Conservation (phyloP, 2,888 invertebrate species). For the Drosophila quinaria region DNA sequence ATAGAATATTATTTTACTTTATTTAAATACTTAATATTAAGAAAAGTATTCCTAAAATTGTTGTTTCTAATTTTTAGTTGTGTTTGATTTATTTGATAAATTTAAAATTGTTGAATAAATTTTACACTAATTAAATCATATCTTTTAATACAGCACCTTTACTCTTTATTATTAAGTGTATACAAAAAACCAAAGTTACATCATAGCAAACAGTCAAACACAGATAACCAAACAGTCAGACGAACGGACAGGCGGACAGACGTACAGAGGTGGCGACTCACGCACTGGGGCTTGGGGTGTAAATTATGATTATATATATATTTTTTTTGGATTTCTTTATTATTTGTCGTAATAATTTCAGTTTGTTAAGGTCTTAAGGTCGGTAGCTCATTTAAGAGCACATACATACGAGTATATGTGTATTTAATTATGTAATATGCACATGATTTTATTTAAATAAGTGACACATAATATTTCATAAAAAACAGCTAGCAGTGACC, state of each 20-base stretch:
- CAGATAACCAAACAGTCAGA: constrained; percentile 18
- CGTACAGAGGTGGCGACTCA: constrained; percentile 32
- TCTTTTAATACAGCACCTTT: background rate
- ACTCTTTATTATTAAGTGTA: background rate
- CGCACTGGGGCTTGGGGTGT: constrained; percentile 29
- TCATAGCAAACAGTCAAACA: constrained; percentile 23
- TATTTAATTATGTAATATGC: constrained; percentile 36
- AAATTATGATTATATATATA: constrained; percentile 20
- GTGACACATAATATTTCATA: constrained; percentile 31
- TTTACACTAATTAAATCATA: background rate
- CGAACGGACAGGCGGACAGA: constrained; percentile 8
- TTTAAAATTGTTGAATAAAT: no score
- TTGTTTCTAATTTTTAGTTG: no score
- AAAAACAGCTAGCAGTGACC: constrained; percentile 12
- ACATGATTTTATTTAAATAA: constrained; percentile 41
- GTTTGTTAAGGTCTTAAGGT: constrained; percentile 34
- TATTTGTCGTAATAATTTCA: constrained; percentile 40
- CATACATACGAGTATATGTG: constrained; percentile 1
- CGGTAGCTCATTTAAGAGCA: constrained; percentile 24
- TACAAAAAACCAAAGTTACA: constrained; percentile 19
- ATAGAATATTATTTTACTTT: no score
- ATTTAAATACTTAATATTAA: no score
- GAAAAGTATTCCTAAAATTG: no score
- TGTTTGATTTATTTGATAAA: no score
- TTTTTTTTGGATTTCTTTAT: constrained; percentile 4